Conservation (phyloP, 2,797 vertebrate species). For the Takifugu ocellatus region DNA sequence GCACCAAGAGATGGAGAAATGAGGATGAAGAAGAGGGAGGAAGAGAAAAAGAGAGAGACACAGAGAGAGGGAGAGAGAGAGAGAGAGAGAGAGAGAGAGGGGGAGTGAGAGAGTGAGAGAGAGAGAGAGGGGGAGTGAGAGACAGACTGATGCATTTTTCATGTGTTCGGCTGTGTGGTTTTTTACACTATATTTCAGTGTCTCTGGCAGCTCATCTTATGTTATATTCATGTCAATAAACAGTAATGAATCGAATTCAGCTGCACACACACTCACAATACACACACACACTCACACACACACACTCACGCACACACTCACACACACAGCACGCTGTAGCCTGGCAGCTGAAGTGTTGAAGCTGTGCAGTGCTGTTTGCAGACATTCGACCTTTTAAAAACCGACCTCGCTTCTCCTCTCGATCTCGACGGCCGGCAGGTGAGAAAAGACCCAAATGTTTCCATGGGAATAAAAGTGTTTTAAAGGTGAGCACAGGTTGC, state of each 20-base stretch:
- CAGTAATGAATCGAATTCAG: neutral
- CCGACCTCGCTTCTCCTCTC: no score
- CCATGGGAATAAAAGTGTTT: no score
- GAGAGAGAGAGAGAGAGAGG: neutral
- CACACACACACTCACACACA: neutral
- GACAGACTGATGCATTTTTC: neutral
- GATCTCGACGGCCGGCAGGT: no score
- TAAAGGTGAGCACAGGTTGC: no score
- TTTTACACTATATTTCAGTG: neutral
- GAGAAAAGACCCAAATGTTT: no score
- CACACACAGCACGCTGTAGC: neutral
- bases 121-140: neutral
- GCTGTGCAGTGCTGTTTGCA: no score
- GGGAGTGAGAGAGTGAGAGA: neutral
- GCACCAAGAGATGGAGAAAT: slow-evolving; percentile 19
- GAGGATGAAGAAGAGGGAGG: slow-evolving; percentile 6
- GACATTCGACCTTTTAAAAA: no score
- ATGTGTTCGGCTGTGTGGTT: neutral
- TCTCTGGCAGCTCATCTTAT: neutral
- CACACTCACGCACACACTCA: neutral
- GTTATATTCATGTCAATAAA: neutral
- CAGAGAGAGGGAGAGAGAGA: neutral
- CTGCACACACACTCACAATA: neutral
- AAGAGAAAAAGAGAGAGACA: accelerated
- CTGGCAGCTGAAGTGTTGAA: neutral